Evolutionary conservation across 2,888 invertebrate genomes (phyloP), one percentile per base, ranked within the genome.

Genomic region (Leptothorax acervorum): DNA sequence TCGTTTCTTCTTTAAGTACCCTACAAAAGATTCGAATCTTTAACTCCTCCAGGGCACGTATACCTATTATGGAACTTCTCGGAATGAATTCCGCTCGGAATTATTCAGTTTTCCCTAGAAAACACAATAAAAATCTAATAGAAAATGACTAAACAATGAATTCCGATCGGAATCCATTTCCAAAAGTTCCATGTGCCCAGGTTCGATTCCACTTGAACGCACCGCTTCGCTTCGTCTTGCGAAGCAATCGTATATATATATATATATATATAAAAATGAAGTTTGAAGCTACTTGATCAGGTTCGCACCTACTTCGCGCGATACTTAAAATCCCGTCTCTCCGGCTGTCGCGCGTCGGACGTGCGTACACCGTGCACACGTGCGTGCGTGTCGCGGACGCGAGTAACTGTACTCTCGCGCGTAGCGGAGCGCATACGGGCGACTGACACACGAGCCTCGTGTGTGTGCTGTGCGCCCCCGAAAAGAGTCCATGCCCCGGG

Each of bases 371-470:
- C 35, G 15, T 23, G 23, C 39, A 23, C 55, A 39, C 55, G 71
- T 39, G 53, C 55, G 71, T 39, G 35, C 48, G 48, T 15, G 45
- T 45, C 31, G 31, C 31, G 4, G 35, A 35, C 23, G 39, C 2
- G 11, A 28, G 63, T 83, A 73, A 73, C 60, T 65, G 82, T 63
- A 82, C 42, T 74, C 35, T n/a, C 6, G 35, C 65, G 28, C 45
- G 53, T 45, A 65, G 11, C 48, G 45, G 23, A 18, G 57, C 53
- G 57, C 42, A 75, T 42, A 68, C n/a, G 66, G 31, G 28, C 48
- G 39, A 68, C 66, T 73, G 79, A 81, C 35, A 81, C 55, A 81
- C 39, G 79, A 81, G 39, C 60, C 60, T 81, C 60, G 73, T 60
- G 60, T 60, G 48, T 60, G 55, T 6, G 23, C 23, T 23, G 23